Percentiles rank a stretch among this genome's conserved stretches.
Evolutionary conservation across 2,797 vertebrate genomes (phyloP).

Genomic region (Siniperca undulata): DNA sequence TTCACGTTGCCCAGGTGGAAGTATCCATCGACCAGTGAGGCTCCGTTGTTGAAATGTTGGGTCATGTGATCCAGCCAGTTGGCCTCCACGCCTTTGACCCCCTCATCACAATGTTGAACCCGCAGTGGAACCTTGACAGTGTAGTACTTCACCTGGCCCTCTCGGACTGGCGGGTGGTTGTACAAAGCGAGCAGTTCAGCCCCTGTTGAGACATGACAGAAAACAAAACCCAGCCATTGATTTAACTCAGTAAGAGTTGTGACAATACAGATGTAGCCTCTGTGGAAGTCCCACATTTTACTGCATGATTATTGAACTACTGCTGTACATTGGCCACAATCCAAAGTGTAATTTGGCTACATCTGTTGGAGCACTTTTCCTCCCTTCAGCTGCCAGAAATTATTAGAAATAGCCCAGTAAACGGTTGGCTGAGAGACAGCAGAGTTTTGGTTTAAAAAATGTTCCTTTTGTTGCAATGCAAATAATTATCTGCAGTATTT

Average conservation of each 20-base stretch:
- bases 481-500: neutral
- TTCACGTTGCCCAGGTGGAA: constrained; percentile 91
- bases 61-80: constrained; percentile 99
- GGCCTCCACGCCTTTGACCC: constrained; percentile 90
- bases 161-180: constrained; percentile 89
- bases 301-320: constrained; percentile 33
- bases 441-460: constrained; percentile 1
- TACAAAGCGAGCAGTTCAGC: constrained; percentile 92
- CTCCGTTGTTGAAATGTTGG: constrained; percentile 97
- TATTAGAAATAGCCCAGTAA: constrained; percentile 29
- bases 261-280: constrained; percentile 39
- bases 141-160: constrained; percentile 91
- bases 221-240: neutral
- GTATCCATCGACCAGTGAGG: constrained; percentile 93
- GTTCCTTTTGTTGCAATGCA: constrained; percentile 4
- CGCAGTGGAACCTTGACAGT: constrained; percentile 94
- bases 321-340: constrained; percentile 38
- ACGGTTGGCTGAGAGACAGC: constrained; percentile 21
- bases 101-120: constrained; percentile 89
- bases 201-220: constrained; percentile 71
- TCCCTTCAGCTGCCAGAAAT: constrained; percentile 40
- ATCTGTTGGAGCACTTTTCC: constrained; percentile 33
- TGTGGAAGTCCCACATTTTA: constrained; percentile 35
- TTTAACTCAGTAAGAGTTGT: constrained; percentile 13
- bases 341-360: constrained; percentile 53